Evolutionary conservation across 2,888 invertebrate species (phyloP).

Genomic region (Argyresthia goedartella): DNA sequence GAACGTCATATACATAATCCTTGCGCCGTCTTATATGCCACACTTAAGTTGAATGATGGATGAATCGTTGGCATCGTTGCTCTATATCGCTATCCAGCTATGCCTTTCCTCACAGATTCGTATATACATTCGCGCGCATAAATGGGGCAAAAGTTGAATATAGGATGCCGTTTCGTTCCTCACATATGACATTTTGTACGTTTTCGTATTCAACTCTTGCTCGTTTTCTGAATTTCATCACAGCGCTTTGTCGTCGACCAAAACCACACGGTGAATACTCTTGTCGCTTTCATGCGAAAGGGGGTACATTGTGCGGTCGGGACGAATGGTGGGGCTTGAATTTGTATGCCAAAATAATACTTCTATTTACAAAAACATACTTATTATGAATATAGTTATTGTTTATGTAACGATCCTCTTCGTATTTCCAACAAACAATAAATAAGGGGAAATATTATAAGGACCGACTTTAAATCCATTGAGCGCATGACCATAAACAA

Average conservation of each 20-base stretch:
- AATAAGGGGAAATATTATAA: too few species aligned
- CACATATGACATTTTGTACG: conserved; percentile 2
- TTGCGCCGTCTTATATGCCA: conserved; percentile 55
- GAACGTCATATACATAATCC: conserved; percentile 42
- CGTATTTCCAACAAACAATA: too few species aligned
- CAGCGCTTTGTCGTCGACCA: not conserved
- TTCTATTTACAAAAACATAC: too few species aligned
- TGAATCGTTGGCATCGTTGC: conserved; percentile 37
- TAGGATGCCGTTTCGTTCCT: conserved; percentile 20
- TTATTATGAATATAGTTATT: too few species aligned
- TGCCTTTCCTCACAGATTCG: not conserved
- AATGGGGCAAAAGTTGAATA: conserved; percentile 55
- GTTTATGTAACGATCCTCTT: too few species aligned
- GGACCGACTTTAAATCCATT: too few species aligned
- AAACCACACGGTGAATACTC: not conserved
- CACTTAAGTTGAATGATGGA: conserved; percentile 57
- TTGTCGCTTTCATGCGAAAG: not conserved
- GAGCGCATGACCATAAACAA: too few species aligned
- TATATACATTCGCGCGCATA: conserved; percentile 35
- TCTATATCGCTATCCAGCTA: not conserved
- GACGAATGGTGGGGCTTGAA: too few species aligned
- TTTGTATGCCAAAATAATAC: too few species aligned
- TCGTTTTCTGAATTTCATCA: not conserved
- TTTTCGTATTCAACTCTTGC: conserved; percentile 1
- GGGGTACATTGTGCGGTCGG: too few species aligned